A percentile compares a stretch with the other conserved stretches of the same genome.
Conservation (phyloP, 2,888 invertebrate species). For the Drosophila gaucha region DNA sequence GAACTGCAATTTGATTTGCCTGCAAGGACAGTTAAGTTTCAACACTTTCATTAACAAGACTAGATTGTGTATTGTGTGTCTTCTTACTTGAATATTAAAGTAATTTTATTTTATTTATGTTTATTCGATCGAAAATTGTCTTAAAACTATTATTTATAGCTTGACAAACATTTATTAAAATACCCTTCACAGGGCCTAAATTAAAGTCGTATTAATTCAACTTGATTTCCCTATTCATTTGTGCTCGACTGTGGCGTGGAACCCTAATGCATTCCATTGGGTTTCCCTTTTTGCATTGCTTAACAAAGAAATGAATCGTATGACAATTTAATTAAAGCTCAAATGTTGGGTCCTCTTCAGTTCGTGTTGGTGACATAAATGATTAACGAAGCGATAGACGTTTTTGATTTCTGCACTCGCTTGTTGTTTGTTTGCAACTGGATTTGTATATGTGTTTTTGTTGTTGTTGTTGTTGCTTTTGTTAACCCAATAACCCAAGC, state of each 20-base stretch:
- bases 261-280: constrained; percentile 4
- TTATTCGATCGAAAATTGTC: background rate
- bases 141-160: no score
- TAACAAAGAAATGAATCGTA: constrained; percentile 17
- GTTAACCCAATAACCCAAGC: constrained; percentile 68
- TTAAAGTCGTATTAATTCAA: constrained; percentile 1
- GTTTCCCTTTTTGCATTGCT: constrained; percentile 15
- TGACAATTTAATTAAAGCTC: constrained; percentile 72
- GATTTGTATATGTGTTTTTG: no score
- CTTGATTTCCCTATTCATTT: constrained; percentile 2
- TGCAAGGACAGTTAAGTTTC: no score
- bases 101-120: background rate
- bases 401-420: constrained; percentile 66
- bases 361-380: constrained; percentile 56
- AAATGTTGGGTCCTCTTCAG: constrained; percentile 44
- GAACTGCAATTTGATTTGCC: no score
- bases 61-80: no score
- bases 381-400: constrained; percentile 77
- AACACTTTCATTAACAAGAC: no score
- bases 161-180: no score
- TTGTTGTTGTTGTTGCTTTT: constrained; percentile 29
- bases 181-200: no score
- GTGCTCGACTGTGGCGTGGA: background rate
- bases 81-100: no score
- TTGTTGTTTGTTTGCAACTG: constrained; percentile 23